Base-by-base conservation (phyloP, 2,888 invertebrate genomes). In the Heteromyza rotundicornis region DNA sequence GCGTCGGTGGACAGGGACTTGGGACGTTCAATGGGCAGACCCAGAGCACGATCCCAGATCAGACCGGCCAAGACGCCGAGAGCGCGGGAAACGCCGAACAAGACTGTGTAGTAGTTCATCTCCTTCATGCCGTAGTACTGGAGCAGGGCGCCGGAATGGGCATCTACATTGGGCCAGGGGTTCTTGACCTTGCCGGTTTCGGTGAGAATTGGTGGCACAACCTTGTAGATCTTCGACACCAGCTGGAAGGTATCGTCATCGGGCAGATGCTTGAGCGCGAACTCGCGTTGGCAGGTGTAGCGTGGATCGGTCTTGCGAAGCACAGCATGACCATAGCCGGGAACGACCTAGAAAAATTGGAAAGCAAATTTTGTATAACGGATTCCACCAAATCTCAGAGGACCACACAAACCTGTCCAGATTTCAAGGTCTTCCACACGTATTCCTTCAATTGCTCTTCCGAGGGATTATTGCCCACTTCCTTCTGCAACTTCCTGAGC, bases 401-500 rank as follows among this genome's bases (percentile, higher is more conserved):
- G 16, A 51, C 27, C n/a, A 12, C 2, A 36, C 35, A 65, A 64
- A 81, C 83, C 84, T 92, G 92, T 70, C 94, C 94, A 64, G 90
- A 88, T 84, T 93, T 92, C 59, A 95, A 85, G 1, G 97, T 98
- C 84, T 95, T 96, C 95, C 96, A 95, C 80, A 99, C 94, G 86
- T 96, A 98, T 57, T 98, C 96, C 83, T 95, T 95, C 59, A 99
- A 87, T 74, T 95, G 89, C 0, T 97, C 93, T 82, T 98, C 96
- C 16, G 92, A 90, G 67, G 92, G 91, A 78, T 89, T 90, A 74
- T 92, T 90, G 57, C 95, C 95, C 55, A 98, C 87, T 79, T 94
- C 91, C 74, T 90, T 86, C 70, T 92, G 91, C 32, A 98, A 85
- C 82, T 96, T 97, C 78, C 92, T 90, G 73, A 99, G 82, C 95